A percentile compares a stretch with the other conserved stretches of the same genome.
Conservation (phyloP, 2,888 invertebrate genomes). For the Ceratothoa steindachneri region DNA sequence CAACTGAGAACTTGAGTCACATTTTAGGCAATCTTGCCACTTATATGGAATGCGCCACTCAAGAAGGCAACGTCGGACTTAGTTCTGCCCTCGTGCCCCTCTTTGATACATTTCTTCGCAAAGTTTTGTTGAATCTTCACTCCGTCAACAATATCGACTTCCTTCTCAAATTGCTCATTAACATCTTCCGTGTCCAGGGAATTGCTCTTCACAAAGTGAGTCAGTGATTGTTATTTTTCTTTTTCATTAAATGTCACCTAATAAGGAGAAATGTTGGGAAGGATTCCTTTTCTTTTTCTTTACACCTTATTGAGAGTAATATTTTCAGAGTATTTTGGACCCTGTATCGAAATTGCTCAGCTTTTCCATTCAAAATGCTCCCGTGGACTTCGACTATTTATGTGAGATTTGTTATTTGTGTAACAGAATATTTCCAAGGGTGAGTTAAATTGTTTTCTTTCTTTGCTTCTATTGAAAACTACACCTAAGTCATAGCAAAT, state of each 20-base stretch:
- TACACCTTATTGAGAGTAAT: no score
- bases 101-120: conserved; percentile 79
- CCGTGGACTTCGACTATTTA: conserved; percentile 65
- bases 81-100: conserved; percentile 70
- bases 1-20: conserved; percentile 66
- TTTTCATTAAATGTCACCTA: no score
- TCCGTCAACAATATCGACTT: conserved; percentile 25
- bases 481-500: no score
- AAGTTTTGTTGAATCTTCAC: conserved; percentile 56
- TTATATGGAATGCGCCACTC: conserved; percentile 84
- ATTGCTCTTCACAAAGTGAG: conserved; percentile 59
- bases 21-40: conserved; percentile 86
- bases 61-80: conserved; percentile 74
- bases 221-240: not conserved
- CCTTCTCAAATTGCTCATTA: conserved; percentile 70
- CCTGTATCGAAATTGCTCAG: conserved; percentile 92
- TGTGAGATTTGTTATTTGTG: conserved; percentile 86
- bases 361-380: conserved; percentile 83
- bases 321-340: conserved; percentile 69
- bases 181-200: conserved; percentile 76
- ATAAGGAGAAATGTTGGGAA: no score
- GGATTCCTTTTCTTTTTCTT: not conserved
- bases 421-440: conserved; percentile 78
- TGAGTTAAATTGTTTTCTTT: conserved; percentile 51
- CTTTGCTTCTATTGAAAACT: no score